These are phyloP conservation scores for Bombus confusus DNA, from an alignment of 1,140 invertebrate species.

Conservation along the genomic window DNA sequence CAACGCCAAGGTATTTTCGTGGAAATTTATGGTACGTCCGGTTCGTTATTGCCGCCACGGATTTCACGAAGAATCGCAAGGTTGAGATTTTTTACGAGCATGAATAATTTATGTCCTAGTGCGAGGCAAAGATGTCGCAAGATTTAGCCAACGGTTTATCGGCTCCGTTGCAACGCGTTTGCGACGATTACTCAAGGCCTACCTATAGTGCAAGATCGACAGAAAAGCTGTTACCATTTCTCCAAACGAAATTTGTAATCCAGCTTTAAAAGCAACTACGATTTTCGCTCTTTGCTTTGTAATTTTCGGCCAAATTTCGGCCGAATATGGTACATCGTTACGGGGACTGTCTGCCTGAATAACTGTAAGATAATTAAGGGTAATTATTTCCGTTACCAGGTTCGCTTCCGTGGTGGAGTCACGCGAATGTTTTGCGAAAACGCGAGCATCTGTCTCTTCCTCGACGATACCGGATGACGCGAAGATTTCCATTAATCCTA, in stretches of 20 bases:
- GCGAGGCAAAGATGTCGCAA: conserved; percentile 36
- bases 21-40: conserved; percentile 31
- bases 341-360: background rate
- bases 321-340: background rate
- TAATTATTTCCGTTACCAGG: conserved; percentile 35
- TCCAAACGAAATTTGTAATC: no score
- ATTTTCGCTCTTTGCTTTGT: background rate
- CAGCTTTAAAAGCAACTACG: background rate
- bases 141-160: background rate
- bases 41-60: conserved; percentile 15
- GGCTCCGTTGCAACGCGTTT: conserved; percentile 4
- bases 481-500: background rate
- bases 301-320: background rate
- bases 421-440: conserved; percentile 2
- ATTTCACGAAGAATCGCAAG: conserved; percentile 24
- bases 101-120: conserved; percentile 47
- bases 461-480: no score
- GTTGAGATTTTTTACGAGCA: conserved; percentile 33
- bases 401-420: conserved; percentile 19
- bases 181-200: conserved; percentile 2
- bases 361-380: conserved; percentile 17
- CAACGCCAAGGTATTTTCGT: conserved; percentile 12
- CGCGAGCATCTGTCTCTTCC: background rate
- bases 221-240: background rate
- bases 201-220: background rate